Evolutionary conservation across 2,888 invertebrate genomes (phyloP), one percentile per base, ranked within the genome.

Genomic region (Machimus rusticus): DNA sequence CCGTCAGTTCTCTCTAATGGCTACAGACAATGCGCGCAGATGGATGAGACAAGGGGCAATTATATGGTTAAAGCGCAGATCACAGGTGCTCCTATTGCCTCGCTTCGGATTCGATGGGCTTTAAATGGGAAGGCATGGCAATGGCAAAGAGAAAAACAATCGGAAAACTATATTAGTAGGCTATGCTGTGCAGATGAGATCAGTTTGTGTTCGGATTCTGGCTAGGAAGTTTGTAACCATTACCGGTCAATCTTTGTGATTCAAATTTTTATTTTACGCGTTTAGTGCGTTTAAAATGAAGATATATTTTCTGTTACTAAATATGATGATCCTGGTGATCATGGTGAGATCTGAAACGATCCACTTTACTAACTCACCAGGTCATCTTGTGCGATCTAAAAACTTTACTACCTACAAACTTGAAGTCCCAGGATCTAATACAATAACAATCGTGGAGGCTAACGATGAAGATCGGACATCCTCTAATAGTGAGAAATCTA

Each of bases 391-490:
- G 89, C 89, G 3, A 84, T 92, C 92, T 74, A 93, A 92, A 89
- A 92, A 93, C 87, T 89, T 86, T 23, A 94, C 93, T 89, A 93
- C 93, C 0, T 94, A 94, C 90, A 93, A 94, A 90, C 89, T 95
- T 74, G 93, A 94, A 87, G 94, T 94, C 76, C 94, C 94, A 1
- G 94, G 94, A 88, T 94, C 94, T 39, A 92, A 93, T 23, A 94
- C 95, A 0, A 94, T 95, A 28, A 93, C 94, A 1, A 94, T 95
- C 39, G 93, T 94, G 87, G 95, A 95, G 91, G 93, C 93, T 89
- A 90, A 90, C 74, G 90, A 91, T 84, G 89, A 90, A 34, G 39
- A 43, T 23, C 34, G 34, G 12, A 34, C 37, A 19, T 57, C 19
- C 0, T 28, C 51, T 12, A 28, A 23, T n/a, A 76, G 19, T 14